Evolutionary conservation across 2,888 invertebrate species (phyloP).

Genomic region (Elegia similella): DNA sequence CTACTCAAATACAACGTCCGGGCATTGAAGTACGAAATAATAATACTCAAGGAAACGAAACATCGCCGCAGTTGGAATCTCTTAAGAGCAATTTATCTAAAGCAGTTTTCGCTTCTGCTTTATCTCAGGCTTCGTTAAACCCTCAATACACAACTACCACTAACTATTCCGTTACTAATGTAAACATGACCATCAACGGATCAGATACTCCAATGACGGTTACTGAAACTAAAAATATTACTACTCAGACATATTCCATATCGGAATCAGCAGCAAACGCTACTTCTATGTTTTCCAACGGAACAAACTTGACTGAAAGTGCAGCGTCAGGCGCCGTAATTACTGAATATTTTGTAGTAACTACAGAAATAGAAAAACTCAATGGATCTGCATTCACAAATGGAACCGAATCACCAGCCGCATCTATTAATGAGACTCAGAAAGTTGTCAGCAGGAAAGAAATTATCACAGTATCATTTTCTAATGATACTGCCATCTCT

Average conservation of each 20-base stretch:
- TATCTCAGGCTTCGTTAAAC: background rate
- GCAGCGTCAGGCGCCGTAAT: background rate
- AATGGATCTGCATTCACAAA: background rate
- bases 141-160: background rate
- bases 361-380: background rate
- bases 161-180: background rate
- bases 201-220: background rate
- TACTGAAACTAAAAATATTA: background rate
- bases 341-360: background rate
- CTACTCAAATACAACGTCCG: no score
- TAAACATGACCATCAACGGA: background rate
- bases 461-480: slow-evolving; percentile 1
- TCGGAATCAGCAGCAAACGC: background rate
- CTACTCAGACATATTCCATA: background rate
- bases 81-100: no score
- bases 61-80: background rate
- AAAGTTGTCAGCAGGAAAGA: background rate
- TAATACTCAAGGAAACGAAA: background rate
- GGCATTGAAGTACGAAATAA: no score
- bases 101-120: background rate
- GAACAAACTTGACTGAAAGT: background rate
- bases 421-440: background rate
- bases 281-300: background rate
- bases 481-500: background rate
- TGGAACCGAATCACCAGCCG: background rate